Percentiles rank a stretch among this genome's conserved stretches.
Conservation (phyloP, 2,113 vertebrate genomes). For the Colistium nudipinnis region DNA sequence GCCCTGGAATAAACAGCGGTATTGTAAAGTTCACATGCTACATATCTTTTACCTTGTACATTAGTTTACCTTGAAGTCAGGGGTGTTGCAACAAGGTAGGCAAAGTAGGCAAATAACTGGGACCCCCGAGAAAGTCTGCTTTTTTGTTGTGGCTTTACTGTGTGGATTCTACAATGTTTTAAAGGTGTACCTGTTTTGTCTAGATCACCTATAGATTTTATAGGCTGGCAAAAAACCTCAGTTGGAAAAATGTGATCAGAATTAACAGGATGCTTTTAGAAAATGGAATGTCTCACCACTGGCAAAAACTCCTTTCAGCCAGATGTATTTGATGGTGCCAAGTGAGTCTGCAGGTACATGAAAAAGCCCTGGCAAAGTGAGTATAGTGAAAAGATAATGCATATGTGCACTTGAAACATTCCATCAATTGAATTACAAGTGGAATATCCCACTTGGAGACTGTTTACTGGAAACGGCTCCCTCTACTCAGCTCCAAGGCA, state of each 20-base stretch:
- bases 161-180: slow-evolving; percentile 6
- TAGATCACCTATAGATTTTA: slow-evolving; percentile 1
- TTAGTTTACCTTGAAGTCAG: too few species aligned
- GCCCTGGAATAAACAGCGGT: not conserved
- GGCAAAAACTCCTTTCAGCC: slow-evolving; percentile 10
- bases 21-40: not conserved
- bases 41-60: slow-evolving; percentile 2
- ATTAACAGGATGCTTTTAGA: slow-evolving; percentile 45
- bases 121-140: too few species aligned
- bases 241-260: slow-evolving; percentile 17
- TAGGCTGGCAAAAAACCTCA: slow-evolving; percentile 5
- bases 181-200: slow-evolving; percentile 1
- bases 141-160: not conserved
- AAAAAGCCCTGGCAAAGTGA: slow-evolving; percentile 43
- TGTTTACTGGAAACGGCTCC: slow-evolving; percentile 69
- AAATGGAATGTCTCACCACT: slow-evolving; percentile 46
- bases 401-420: slow-evolving; percentile 60
- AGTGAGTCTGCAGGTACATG: slow-evolving; percentile 54
- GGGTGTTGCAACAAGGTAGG: too few species aligned
- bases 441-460: slow-evolving; percentile 65
- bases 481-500: slow-evolving; percentile 21
- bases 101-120: too few species aligned
- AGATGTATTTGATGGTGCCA: slow-evolving; percentile 31
- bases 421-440: slow-evolving; percentile 70
- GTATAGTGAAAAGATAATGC: slow-evolving; percentile 55